Percentiles rank a stretch among this genome's conserved stretches.
Conservation (phyloP, 2,888 invertebrate species). For the Hirtodrosophila trivittata region DNA sequence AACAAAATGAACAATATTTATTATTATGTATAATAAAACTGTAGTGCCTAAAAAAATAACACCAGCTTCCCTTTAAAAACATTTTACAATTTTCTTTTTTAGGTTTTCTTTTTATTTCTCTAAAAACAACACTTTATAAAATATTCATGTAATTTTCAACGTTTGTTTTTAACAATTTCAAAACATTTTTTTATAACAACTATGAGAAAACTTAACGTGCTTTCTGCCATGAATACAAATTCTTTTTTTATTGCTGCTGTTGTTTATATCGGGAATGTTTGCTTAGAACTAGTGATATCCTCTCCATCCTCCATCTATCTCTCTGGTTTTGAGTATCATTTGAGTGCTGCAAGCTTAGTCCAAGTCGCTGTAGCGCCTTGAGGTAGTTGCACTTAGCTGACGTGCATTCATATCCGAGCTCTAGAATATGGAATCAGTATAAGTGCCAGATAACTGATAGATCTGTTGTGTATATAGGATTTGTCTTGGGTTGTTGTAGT, state of each 20-base stretch:
- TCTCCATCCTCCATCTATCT: background rate
- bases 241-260: conserved; percentile 31
- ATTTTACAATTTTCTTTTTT: conserved; percentile 5
- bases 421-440: conserved; percentile 71
- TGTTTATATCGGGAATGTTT: conserved; percentile 65
- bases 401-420: conserved; percentile 83
- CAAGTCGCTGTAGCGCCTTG: conserved; percentile 76
- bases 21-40: conserved; percentile 69
- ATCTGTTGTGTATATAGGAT: no score
- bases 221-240: conserved; percentile 73
- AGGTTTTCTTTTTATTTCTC: conserved; percentile 13
- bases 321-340: conserved; percentile 61
- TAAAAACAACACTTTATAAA: conserved; percentile 46
- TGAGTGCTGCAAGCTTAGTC: conserved; percentile 38
- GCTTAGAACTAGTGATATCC: conserved; percentile 68
- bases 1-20: conserved; percentile 75
- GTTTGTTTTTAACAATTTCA: conserved; percentile 32
- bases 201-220: conserved; percentile 62
- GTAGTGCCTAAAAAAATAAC: conserved; percentile 46
- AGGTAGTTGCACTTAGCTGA: conserved; percentile 81
- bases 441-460: no score
- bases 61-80: conserved; percentile 42
- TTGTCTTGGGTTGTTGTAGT: no score
- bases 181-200: conserved; percentile 34
- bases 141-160: conserved; percentile 30